A percentile compares a stretch with the other conserved stretches of the same genome.
Evolutionary conservation across 2,888 invertebrate species (phyloP).

Genomic region (Corythucha ciliata): DNA sequence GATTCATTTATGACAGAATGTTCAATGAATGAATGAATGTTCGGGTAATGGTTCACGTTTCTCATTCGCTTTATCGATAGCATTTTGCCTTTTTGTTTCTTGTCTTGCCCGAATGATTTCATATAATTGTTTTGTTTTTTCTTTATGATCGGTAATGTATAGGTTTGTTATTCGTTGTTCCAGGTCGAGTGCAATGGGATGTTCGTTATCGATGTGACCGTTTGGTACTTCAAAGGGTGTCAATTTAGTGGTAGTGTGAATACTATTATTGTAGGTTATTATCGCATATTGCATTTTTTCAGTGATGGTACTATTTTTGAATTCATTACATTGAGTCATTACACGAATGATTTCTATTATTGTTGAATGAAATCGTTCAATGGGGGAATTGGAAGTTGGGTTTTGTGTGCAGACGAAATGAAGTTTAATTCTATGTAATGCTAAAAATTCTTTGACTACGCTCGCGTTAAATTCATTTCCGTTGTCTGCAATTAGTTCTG

Average conservation of each 20-base stretch:
- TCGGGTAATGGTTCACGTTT: background rate
- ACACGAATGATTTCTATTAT: constrained; percentile 18
- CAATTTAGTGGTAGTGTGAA: background rate
- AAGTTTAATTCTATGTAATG: constrained; percentile 18
- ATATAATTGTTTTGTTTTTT: constrained; percentile 1
- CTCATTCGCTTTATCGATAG: background rate
- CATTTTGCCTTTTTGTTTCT: background rate
- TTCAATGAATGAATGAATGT: too few relatives aligned
- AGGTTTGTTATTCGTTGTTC: background rate
- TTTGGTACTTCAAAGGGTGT: constrained; percentile 16
- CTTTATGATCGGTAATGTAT: background rate
- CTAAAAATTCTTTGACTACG: constrained; percentile 20
- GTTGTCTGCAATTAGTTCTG: constrained; percentile 8
- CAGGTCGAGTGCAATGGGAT: background rate
- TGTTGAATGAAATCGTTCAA: constrained; percentile 22
- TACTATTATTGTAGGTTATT: constrained; percentile 10
- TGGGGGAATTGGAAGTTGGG: constrained; percentile 14
- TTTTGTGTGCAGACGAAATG: constrained; percentile 18
- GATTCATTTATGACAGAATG: too few relatives aligned
- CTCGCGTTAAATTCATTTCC: constrained; percentile 14
- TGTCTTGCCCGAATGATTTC: background rate
- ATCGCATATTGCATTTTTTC: constrained; percentile 3
- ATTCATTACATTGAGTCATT: constrained; percentile 2
- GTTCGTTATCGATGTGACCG: background rate
- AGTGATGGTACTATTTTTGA: constrained; percentile 6